Evolutionary conservation across 2,888 invertebrate genomes (phyloP).

Genomic region (Lepidochitona cinerea): DNA sequence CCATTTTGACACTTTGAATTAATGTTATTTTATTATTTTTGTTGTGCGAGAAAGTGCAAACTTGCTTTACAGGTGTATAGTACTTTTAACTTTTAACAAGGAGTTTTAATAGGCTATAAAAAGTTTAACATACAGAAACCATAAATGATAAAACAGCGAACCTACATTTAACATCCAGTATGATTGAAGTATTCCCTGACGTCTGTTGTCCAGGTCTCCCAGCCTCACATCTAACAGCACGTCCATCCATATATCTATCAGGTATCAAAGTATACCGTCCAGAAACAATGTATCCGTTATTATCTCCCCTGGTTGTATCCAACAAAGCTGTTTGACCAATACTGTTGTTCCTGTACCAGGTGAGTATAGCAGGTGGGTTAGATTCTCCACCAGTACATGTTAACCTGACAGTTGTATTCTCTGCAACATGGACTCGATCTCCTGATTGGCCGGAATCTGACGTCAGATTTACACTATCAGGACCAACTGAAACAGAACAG

Average conservation of each 20-base stretch:
- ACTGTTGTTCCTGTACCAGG: neutral
- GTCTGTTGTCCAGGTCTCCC: neutral
- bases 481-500: neutral
- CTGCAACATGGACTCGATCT: neutral
- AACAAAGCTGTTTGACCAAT: neutral
- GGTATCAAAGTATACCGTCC: neutral
- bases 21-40: no score
- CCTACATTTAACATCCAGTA: neutral
- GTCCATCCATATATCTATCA: neutral
- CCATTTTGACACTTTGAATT: no score
- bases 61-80: no score
- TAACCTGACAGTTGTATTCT: neutral
- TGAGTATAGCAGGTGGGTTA: neutral
- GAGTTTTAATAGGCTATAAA: no score
- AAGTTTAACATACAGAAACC: no score
- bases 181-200: neutral
- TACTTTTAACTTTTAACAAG: no score
- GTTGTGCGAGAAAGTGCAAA: no score
- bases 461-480: neutral
- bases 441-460: neutral
- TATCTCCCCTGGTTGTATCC: neutral
- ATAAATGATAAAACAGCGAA: neutral
- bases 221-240: neutral
- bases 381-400: neutral
- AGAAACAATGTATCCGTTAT: neutral